Conservation (phyloP, 2,113 vertebrate species). For the Elephas maximus region DNA sequence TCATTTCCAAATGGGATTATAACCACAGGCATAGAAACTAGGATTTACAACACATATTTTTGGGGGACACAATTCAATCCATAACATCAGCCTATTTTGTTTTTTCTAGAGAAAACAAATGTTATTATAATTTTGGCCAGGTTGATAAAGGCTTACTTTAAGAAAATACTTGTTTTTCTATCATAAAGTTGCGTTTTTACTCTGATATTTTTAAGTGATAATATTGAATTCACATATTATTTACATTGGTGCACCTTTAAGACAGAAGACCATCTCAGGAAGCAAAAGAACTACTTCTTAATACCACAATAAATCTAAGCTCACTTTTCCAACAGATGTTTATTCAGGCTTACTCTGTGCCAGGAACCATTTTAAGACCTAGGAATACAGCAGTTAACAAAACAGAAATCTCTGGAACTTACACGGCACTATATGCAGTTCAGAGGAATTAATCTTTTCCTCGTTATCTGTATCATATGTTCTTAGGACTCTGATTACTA, state of each 20-base stretch:
- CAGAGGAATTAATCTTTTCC: not conserved
- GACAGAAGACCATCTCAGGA: conserved; percentile 4
- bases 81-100: not conserved
- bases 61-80: no score
- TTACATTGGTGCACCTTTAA: not conserved
- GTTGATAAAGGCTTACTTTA: conserved; percentile 23
- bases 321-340: not conserved
- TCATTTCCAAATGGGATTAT: no score
- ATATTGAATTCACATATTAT: not conserved
- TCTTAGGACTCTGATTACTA: conserved; percentile 5
- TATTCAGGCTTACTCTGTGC: not conserved
- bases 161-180: conserved; percentile 37
- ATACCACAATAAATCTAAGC: not conserved
- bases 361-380: not conserved
- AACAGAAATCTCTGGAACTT: not conserved
- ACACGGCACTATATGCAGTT: not conserved
- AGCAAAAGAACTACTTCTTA: not conserved
- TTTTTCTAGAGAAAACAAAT: not conserved
- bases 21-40: no score
- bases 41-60: no score
- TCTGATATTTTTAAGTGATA: not conserved
- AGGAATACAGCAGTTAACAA: not conserved
- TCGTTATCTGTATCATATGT: not conserved
- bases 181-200: not conserved
- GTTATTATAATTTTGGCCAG: not conserved